Conservation (phyloP, 1,140 invertebrate genomes). For the Calosoma granatense region DNA sequence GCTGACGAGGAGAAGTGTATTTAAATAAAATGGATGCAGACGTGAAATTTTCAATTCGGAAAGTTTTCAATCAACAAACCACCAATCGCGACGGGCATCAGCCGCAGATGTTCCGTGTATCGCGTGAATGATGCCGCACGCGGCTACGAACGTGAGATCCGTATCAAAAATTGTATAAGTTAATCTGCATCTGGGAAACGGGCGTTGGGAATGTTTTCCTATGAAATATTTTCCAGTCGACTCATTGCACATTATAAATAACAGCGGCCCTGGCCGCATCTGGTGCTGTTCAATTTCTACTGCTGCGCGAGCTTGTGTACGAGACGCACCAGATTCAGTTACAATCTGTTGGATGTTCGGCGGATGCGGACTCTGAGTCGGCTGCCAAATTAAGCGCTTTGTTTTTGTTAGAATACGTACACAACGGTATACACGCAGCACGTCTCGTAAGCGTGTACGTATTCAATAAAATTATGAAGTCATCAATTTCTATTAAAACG, state of each 20-base stretch:
- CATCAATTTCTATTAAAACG: slow-evolving; percentile 7
- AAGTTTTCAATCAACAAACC: background rate
- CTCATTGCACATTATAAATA: slow-evolving; percentile 9
- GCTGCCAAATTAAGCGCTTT: background rate
- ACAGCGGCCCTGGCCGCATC: background rate
- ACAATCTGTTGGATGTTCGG: no score
- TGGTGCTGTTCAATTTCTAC: slow-evolving; percentile 4
- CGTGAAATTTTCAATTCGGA: background rate
- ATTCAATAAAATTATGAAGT: slow-evolving; percentile 8
- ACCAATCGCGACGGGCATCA: no score
- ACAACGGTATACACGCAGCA: background rate
- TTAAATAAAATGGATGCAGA: background rate
- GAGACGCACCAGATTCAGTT: background rate
- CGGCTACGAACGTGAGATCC: background rate
- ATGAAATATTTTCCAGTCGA: slow-evolving; percentile 8
- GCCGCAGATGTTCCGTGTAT: no score
- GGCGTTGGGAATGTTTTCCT: background rate
- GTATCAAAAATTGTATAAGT: slow-evolving; percentile 5
- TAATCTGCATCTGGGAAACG: background rate
- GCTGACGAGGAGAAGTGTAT: no score
- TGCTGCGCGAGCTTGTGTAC: background rate
- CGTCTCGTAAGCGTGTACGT: background rate
- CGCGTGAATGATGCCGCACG: background rate
- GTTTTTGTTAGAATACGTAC: no score
- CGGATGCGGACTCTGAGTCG: background rate